phyloP scores from a whole-genome alignment of 2,888 invertebrate genomes.

The Sarcophaga rosellei region DNA sequence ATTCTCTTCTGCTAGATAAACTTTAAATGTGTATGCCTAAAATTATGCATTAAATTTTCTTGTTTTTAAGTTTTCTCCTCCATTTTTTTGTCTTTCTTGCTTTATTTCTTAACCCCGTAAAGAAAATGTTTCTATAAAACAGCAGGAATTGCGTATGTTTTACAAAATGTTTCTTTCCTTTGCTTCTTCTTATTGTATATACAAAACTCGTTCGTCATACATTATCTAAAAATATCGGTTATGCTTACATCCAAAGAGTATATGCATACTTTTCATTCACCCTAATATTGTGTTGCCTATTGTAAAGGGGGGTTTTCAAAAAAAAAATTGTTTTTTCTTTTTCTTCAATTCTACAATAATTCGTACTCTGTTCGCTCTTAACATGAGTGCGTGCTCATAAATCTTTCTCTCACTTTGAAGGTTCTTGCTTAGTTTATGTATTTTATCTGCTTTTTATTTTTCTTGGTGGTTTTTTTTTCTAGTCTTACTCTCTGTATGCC shows the following conservation, averaged over 20 bases:
- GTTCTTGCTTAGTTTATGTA: constrained; percentile 29
- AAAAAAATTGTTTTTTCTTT: not conserved
- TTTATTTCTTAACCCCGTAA: not conserved
- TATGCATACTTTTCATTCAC: constrained; percentile 26
- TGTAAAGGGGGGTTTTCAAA: constrained; percentile 46
- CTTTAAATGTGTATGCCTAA: constrained; percentile 36
- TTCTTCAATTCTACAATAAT: not conserved
- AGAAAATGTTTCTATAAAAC: constrained; percentile 42
- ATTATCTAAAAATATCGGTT: constrained; percentile 47
- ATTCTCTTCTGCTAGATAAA: constrained; percentile 1
- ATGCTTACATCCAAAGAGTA: not conserved
- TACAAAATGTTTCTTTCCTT: constrained; percentile 56
- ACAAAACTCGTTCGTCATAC: not conserved
- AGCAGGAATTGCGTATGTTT: constrained; percentile 61
- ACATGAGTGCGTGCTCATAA: constrained; percentile 64
- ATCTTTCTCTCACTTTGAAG: constrained; percentile 64
- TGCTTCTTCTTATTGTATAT: not conserved
- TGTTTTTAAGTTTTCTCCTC: constrained; percentile 1
- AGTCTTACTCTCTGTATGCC: constrained; percentile 16
- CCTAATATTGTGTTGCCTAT: constrained; percentile 62
- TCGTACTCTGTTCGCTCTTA: constrained; percentile 31
- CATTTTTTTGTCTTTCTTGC: not conserved
- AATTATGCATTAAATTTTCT: constrained; percentile 26
- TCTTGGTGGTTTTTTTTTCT: not conserved
- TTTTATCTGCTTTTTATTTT: constrained; percentile 29